Base-by-base conservation (phyloP, 1,140 invertebrate genomes). In the Heliconius melpomene region DNA sequence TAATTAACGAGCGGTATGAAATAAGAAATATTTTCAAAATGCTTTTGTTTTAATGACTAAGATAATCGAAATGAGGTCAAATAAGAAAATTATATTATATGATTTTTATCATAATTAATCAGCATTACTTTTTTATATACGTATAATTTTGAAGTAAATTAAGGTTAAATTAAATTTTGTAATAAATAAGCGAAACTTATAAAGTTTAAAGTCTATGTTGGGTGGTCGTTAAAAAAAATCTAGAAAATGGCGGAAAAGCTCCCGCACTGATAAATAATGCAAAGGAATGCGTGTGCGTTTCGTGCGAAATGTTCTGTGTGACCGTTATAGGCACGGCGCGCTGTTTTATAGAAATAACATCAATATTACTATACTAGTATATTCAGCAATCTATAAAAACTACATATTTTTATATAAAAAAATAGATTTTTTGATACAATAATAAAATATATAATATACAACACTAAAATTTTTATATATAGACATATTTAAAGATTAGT, bases 211-310 rank as follows among this genome's bases (percentile, higher is more conserved):
- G 50, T 23, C 75, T 75, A 40, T 38, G 54, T 52, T 77, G 52
- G 75, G 71, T 77, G 79, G 79, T 77, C 75, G 36, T 75, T 72
- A 50, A 71, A 89, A 88, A 32, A 79, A 90, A 88, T 73, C 72
- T 80, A 85, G 87, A 91, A 91, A 91, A 91, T 83, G 86, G 81
- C 84, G 87, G 89, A 89, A 90, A 91, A 91, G 84, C 83, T 85
- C 79, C 85, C 79, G 77, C 79, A 76, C 74, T 87, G 78, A 91
- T 92, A 88, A 89, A 92, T 92, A 91, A 91, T 92, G 86, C 84
- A 92, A 86, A 76, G 86, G 86, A 86, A 91, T 91, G 83, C 84
- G 75, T 73, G 83, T 83, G 82, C 83, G 79, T 81, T 83, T 75
- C 87, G 88, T 89, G 89, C 88, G 91, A 91, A 92, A 88, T 86